phyloP scores from a whole-genome alignment of 2,888 invertebrate species.

The Hirtodrosophila histrioides region DNA sequence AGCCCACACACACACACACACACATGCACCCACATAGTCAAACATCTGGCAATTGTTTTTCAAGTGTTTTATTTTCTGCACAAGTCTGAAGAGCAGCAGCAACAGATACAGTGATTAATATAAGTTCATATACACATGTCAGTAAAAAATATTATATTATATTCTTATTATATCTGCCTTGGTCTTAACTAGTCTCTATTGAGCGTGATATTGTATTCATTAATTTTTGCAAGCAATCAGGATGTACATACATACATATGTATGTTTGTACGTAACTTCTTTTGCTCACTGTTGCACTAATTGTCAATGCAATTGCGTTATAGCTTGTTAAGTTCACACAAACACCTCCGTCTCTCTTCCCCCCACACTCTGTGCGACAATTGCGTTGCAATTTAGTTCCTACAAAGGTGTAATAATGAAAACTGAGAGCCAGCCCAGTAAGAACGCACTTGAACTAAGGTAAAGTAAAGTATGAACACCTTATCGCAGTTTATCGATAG shows the following conservation, averaged over 20 bases:
- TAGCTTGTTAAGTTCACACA: slow-evolving; percentile 16
- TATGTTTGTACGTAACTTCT: too few species aligned
- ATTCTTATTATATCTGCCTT: too few species aligned
- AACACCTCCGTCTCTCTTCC: neutral
- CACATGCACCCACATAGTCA: neutral
- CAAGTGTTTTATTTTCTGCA: slow-evolving; percentile 38
- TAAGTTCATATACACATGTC: slow-evolving; percentile 14
- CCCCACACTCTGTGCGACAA: slow-evolving; percentile 6
- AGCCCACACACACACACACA: slow-evolving; percentile 4
- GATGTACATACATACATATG: too few species aligned
- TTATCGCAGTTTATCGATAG: slow-evolving; percentile 12
- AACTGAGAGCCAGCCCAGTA: neutral
- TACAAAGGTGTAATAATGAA: slow-evolving; percentile 20
- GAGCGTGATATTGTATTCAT: too few species aligned
- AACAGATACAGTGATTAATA: slow-evolving; percentile 34
- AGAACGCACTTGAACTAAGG: slow-evolving; percentile 1
- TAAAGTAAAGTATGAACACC: too few species aligned
- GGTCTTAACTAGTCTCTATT: too few species aligned
- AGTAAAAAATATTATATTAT: too few species aligned
- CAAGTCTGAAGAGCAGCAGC: slow-evolving; percentile 4
- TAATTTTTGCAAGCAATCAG: too few species aligned
- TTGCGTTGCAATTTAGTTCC: slow-evolving; percentile 43
- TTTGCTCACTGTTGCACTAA: too few species aligned
- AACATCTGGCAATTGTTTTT: slow-evolving; percentile 37
- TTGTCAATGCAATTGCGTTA: slow-evolving; percentile 5